phyloP scores from a whole-genome alignment of 2,797 vertebrate species.

The Bovichtus variegatus region DNA sequence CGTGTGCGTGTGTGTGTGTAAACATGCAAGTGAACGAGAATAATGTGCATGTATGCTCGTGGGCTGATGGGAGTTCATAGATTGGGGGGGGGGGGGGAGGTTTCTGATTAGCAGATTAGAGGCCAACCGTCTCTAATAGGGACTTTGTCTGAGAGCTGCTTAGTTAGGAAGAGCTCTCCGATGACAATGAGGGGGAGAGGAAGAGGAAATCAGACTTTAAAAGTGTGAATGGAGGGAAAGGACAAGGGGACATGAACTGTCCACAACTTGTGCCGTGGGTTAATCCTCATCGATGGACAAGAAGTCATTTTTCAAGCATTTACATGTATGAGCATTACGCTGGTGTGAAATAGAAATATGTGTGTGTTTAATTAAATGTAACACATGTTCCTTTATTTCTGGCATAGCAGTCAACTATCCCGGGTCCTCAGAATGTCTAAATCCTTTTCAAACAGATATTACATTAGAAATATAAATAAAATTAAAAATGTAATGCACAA shows the following conservation, averaged over 20 bases:
- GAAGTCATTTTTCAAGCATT: background rate
- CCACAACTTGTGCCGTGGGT: background rate
- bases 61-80: constrained; percentile 72
- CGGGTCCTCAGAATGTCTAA: background rate
- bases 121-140: constrained; percentile 72
- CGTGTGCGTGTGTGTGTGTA: constrained; percentile 41
- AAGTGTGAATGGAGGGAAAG: background rate
- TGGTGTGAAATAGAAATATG: background rate
- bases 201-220: constrained; percentile 22
- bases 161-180: constrained; percentile 60
- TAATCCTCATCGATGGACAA: background rate
- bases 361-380: background rate
- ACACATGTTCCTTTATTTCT: background rate
- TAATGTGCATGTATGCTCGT: constrained; percentile 24
- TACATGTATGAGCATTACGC: background rate
- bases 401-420: background rate
- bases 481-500: background rate
- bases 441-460: background rate
- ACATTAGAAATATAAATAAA: background rate
- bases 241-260: background rate
- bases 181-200: background rate
- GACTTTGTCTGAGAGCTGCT: constrained; percentile 73
- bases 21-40: constrained; percentile 41
- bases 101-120: constrained; percentile 82
- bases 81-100: constrained; percentile 74